Evolutionary conservation across 2,888 invertebrate genomes (phyloP), one percentile per base, ranked within the genome.

Genomic region (Latheticus oryzae): DNA sequence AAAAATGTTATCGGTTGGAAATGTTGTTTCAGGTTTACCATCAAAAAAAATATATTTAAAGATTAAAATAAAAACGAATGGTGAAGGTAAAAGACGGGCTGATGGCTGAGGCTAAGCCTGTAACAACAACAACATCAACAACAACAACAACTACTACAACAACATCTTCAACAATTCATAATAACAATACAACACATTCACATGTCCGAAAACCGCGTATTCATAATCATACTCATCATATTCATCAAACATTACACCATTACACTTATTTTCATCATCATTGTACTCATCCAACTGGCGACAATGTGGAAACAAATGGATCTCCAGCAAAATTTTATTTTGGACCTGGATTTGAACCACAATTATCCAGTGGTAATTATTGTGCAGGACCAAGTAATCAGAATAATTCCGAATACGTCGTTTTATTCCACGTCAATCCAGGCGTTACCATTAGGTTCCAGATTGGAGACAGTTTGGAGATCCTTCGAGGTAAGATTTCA

Each of bases 381-480:
- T 64, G 66, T 8, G 66, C 70, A 12, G 61, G 70, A 60, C 73
- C 72, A 19, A 72, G 72, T 48, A 54, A 60, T 5, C 73, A 68
- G 51, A 71, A 74, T 13, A 71, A 69, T 43, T 64, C 66, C 17
- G 85, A 87, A 71, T 86, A 87, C 73, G 85, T 89, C 57, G 88
- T 90, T 63, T 83, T 87, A 69, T 85, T 90, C 71, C 90, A 90
- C 76, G 85, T 90, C 67, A 87, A 88, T 78, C 87, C 87, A 5
- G 90, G 90, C n/a, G 88, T 90, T 69, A 87, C 87, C 13, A 86
- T 91, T 74, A 87, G 87, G 64, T 86, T 91, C 70, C 85, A 88
- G 76, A 85, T 89, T 72, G 88, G 88, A 68, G 89, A 89, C 70
- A 87, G 86, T 75, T 81, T 88, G 67, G 89, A 90, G 78, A 83